Evolutionary conservation across 2,797 vertebrate species (phyloP).

Genomic region (Pampus argenteus): DNA sequence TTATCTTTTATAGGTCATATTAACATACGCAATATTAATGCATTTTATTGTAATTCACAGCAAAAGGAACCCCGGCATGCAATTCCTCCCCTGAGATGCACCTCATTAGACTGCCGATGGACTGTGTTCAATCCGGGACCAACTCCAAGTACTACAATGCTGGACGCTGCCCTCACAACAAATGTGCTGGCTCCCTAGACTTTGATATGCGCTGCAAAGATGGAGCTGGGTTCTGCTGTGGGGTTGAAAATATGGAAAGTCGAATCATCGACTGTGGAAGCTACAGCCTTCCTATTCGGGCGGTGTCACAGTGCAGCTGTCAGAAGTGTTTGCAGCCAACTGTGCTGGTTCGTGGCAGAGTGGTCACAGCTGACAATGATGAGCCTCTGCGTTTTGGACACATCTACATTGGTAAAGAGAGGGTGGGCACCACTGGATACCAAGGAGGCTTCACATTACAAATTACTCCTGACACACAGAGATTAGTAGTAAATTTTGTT

Average conservation of each 20-base stretch:
- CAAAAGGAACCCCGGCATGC: constrained; percentile 87
- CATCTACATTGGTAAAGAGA: constrained; percentile 89
- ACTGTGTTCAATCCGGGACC: constrained; percentile 85
- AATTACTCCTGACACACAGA: constrained; percentile 85
- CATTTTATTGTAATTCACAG: constrained; percentile 76
- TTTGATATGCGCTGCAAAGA: constrained; percentile 87
- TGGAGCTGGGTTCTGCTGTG: constrained; percentile 85
- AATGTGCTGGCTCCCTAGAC: constrained; percentile 82
- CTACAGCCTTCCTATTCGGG: constrained; percentile 89
- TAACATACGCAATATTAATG: constrained; percentile 14
- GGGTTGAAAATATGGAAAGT: constrained; percentile 86
- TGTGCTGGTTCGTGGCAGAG: constrained; percentile 90
- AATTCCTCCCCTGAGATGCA: constrained; percentile 85
- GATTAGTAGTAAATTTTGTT: constrained; percentile 93
- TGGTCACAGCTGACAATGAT: constrained; percentile 87
- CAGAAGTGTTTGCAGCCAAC: constrained; percentile 88
- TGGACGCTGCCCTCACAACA: constrained; percentile 88
- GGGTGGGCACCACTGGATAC: constrained; percentile 93
- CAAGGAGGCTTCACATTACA: constrained; percentile 94
- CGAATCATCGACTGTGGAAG: constrained; percentile 86
- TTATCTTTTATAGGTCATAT: background rate
- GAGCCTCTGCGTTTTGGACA: constrained; percentile 93
- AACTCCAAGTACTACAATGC: constrained; percentile 89
- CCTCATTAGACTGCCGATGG: constrained; percentile 90
- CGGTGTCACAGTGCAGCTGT: constrained; percentile 90